These are phyloP conservation scores for Paramormyrops hopkinsi DNA, from an alignment of 2,797 vertebrate species.

Conservation along the genomic window DNA sequence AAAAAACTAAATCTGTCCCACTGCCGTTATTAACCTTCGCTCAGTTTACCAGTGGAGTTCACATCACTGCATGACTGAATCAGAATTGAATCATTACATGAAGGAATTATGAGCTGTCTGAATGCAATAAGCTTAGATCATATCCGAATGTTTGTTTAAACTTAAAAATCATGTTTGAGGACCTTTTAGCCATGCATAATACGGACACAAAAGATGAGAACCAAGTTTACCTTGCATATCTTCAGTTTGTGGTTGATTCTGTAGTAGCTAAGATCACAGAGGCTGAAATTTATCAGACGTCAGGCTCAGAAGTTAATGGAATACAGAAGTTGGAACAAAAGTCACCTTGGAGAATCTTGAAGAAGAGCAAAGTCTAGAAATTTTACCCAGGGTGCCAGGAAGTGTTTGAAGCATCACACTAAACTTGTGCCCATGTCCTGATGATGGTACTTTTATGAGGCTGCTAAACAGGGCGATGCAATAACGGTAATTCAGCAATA, in stretches of 20 bases:
- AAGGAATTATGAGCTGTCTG: neutral
- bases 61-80: neutral
- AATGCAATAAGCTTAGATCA: neutral
- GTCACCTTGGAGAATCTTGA: neutral
- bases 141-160: neutral
- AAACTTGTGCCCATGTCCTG: neutral
- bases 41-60: neutral
- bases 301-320: neutral
- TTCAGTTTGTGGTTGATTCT: neutral
- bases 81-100: neutral
- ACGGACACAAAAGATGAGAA: neutral
- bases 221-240: neutral
- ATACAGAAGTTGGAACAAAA: neutral
- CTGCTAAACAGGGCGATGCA: neutral
- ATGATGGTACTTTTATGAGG: neutral
- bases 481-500: neutral
- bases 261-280: neutral
- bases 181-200: neutral
- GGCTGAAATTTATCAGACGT: neutral
- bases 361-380: neutral
- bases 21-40: neutral
- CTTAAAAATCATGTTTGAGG: neutral
- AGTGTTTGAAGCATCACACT: neutral
- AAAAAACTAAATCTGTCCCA: neutral
- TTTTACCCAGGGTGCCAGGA: neutral